Percentiles rank a stretch among this genome's conserved stretches.
These are phyloP conservation scores for Xylocopa sonorina DNA, from an alignment of 1,140 invertebrate species.

Conservation along the genomic window DNA sequence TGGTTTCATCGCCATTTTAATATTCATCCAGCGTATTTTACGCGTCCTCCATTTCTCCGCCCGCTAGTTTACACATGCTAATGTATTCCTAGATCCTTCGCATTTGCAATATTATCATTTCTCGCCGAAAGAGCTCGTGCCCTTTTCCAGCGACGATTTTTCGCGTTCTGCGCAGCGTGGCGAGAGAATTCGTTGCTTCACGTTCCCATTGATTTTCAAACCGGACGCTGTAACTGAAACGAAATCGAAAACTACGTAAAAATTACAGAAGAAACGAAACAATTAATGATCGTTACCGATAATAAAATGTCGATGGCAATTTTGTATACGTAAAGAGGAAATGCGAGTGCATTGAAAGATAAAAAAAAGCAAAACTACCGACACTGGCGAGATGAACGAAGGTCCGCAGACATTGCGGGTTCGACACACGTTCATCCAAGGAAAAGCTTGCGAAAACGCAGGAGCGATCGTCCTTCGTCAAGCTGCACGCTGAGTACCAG, in stretches of 20 bases:
- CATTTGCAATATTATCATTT: constrained; percentile 1
- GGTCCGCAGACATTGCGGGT: constrained; percentile 16
- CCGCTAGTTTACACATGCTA: neutral
- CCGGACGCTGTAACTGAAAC: too few relatives aligned
- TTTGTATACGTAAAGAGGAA: neutral
- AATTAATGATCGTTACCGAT: too few relatives aligned
- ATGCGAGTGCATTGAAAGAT: neutral
- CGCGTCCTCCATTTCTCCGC: neutral
- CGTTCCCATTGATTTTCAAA: too few relatives aligned
- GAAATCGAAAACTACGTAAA: too few relatives aligned
- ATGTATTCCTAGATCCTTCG: constrained; percentile 1
- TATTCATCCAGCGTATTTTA: neutral
- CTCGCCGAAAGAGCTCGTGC: neutral
- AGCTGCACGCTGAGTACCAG: neutral
- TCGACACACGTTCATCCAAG: constrained; percentile 44
- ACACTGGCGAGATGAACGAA: constrained; percentile 20
- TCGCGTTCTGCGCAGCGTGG: too few relatives aligned
- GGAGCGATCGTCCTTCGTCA: constrained; percentile 35
- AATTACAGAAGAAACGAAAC: neutral
- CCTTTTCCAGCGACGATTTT: neutral
- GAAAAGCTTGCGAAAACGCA: constrained; percentile 44
- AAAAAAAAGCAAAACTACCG: constrained; percentile 8
- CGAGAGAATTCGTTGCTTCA: too few relatives aligned
- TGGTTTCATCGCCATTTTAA: neutral
- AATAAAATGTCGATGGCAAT: neutral